A percentile compares a stretch with the other conserved stretches of the same genome.
These are phyloP conservation scores for Coptodon bakossiorum DNA, from an alignment of 2,113 vertebrate species.

Conservation along the genomic window DNA sequence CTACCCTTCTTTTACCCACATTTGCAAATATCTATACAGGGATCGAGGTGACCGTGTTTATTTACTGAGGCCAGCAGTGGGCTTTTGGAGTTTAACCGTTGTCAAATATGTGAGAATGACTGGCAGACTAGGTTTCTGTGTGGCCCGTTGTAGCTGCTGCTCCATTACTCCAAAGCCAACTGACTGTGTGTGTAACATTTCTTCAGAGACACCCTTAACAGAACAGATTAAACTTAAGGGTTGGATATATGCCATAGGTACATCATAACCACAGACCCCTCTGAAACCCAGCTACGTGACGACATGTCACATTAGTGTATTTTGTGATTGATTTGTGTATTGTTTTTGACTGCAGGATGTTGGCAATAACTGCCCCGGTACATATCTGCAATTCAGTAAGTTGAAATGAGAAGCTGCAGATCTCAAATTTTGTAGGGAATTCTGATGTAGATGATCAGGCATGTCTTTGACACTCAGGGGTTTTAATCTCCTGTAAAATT, in stretches of 20 bases:
- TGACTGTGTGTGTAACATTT: background rate
- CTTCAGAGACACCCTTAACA: background rate
- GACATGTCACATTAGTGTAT: background rate
- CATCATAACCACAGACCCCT: background rate
- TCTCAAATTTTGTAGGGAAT: background rate
- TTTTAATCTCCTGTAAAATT: background rate
- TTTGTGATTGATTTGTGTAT: background rate
- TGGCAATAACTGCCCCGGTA: rapidly evolving
- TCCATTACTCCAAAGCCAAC: background rate
- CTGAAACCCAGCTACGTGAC: rapidly evolving
- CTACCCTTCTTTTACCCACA: background rate
- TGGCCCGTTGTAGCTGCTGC: background rate
- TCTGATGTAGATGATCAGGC: background rate
- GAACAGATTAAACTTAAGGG: background rate
- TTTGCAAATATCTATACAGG: background rate
- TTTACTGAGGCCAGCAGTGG: background rate
- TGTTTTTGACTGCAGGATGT: background rate
- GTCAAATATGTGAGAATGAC: background rate
- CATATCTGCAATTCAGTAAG: background rate
- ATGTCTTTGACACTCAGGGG: background rate
- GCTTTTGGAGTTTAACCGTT: background rate
- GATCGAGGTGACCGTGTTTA: background rate
- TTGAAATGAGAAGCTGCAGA: background rate
- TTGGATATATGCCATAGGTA: background rate
- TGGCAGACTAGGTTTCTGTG: background rate